Conservation (phyloP, 2,888 invertebrate genomes). For the Harpalus rufipes region DNA sequence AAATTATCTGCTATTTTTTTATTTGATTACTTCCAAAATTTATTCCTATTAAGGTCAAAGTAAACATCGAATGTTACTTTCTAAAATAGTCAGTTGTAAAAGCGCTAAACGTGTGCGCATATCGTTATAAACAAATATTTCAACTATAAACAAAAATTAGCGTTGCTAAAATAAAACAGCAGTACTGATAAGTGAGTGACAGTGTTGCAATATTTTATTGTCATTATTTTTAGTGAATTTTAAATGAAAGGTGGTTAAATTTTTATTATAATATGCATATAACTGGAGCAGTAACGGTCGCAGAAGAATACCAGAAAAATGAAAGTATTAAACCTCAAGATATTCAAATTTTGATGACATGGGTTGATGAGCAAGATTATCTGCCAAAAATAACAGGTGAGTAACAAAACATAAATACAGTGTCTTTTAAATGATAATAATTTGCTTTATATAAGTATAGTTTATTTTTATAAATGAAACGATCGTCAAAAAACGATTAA, state of each 20-base stretch:
- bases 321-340: neutral
- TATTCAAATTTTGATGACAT: constrained; percentile 1
- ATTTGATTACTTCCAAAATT: too few relatives aligned
- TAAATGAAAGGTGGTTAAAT: neutral
- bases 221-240: neutral
- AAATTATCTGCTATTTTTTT: too few relatives aligned
- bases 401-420: too few relatives aligned
- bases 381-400: constrained; percentile 34
- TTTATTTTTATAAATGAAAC: too few relatives aligned
- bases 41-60: too few relatives aligned
- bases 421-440: too few relatives aligned
- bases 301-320: constrained; percentile 26
- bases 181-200: neutral
- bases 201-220: neutral
- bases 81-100: neutral
- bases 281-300: neutral
- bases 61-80: too few relatives aligned
- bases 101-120: neutral
- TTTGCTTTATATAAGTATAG: too few relatives aligned
- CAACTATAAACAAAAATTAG: neutral
- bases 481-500: too few relatives aligned
- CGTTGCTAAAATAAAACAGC: neutral
- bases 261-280: neutral
- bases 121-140: neutral
- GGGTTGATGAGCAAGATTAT: constrained; percentile 15